Evolutionary conservation across 2,113 vertebrate species (phyloP).

Genomic region (Lepus europaeus): DNA sequence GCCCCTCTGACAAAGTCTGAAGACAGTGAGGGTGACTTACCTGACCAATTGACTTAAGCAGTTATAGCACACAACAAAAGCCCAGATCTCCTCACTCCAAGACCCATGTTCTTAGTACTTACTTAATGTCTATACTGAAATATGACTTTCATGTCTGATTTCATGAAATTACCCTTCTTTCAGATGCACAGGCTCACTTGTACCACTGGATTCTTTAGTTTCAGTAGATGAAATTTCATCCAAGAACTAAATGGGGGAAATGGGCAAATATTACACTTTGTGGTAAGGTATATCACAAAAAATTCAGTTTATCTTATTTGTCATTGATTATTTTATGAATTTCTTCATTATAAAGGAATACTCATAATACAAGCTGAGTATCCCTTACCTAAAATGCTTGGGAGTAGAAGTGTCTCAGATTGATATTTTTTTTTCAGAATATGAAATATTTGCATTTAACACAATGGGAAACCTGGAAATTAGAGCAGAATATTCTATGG

Average conservation of each 20-base stretch:
- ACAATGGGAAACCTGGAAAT: not conserved
- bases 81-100: not conserved
- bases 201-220: constrained; percentile 94
- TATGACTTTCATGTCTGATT: not conserved
- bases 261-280: constrained; percentile 55
- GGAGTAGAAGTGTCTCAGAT: not conserved
- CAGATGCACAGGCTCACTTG: constrained; percentile 95
- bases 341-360: constrained; percentile 63
- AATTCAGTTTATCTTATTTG: constrained; percentile 43
- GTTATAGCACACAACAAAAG: constrained; percentile 15
- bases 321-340: constrained; percentile 5
- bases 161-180: constrained; percentile 95
- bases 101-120: not conserved
- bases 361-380: not conserved
- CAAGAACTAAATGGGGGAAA: constrained; percentile 91
- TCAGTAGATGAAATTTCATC: constrained; percentile 98
- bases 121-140: constrained; percentile 48
- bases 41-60: not conserved
- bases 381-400: not conserved
- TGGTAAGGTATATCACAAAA: constrained; percentile 36
- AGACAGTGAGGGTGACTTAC: not conserved
- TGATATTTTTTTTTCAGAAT: not conserved
- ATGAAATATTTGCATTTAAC: not conserved
- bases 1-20: not conserved
- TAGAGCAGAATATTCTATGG: not conserved